Conservation (phyloP, 1,140 invertebrate genomes). For the Anastrepha ludens region DNA sequence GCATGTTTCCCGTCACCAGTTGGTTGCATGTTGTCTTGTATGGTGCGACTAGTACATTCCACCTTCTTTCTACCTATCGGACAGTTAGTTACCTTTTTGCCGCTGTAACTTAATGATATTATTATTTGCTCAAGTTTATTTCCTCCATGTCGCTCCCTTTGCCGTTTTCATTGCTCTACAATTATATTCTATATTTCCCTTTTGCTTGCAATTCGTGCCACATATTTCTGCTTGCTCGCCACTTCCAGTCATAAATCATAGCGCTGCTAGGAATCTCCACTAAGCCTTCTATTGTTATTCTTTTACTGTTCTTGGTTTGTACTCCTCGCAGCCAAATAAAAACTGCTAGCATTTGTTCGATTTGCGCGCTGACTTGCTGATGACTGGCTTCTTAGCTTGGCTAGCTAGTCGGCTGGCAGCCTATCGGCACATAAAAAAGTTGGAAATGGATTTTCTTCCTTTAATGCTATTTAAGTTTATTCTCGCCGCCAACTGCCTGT, state of each 20-base stretch:
- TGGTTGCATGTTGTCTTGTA: neutral
- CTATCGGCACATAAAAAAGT: neutral
- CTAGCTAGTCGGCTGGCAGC: neutral
- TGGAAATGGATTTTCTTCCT: neutral
- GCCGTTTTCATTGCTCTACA: neutral
- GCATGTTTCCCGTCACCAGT: neutral
- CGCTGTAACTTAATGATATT: neutral
- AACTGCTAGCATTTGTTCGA: neutral
- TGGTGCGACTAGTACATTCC: neutral
- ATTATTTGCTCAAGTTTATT: neutral
- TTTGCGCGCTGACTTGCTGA: neutral
- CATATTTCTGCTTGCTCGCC: neutral
- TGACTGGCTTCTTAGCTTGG: neutral
- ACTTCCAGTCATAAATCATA: constrained; percentile 35
- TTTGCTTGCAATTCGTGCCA: neutral
- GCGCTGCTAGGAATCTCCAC: neutral
- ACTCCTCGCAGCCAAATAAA: neutral
- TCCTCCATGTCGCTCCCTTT: neutral
- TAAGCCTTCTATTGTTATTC: neutral
- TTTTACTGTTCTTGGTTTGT: neutral
- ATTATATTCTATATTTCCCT: neutral
- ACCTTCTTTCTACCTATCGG: neutral
- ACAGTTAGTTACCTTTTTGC: constrained; percentile 3
- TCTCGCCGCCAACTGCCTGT: neutral
- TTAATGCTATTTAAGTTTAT: constrained; percentile 1